These are phyloP conservation scores for Atopsyche davidsoni DNA, from an alignment of 1,140 invertebrate genomes.

Conservation along the genomic window DNA sequence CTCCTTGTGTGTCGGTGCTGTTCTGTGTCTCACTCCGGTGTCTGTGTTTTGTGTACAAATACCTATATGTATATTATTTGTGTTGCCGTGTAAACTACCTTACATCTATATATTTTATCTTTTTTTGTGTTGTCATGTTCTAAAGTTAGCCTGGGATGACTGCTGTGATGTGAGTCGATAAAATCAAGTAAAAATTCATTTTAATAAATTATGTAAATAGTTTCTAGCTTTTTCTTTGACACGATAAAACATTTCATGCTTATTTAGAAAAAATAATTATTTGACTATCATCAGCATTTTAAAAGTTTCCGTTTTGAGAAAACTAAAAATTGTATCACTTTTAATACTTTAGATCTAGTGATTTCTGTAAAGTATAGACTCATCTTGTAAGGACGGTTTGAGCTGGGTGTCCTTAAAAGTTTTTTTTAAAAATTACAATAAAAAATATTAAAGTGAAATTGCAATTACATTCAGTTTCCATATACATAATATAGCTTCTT, in stretches of 20 bases:
- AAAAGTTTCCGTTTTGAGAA: too few species aligned
- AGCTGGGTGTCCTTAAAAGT: conserved; percentile 42
- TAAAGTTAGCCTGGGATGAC: conserved; percentile 27
- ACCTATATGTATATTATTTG: conserved; percentile 11
- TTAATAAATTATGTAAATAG: too few species aligned
- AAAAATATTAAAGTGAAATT: conserved; percentile 16
- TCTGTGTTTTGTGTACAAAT: conserved; percentile 1
- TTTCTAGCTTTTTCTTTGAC: too few species aligned
- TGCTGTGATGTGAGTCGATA: conserved; percentile 26
- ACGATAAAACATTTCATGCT: too few species aligned
- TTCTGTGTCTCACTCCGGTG: background rate
- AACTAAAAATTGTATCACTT: too few species aligned
- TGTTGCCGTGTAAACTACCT: conserved; percentile 19
- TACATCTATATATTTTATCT: conserved; percentile 8
- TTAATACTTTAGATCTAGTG: conserved; percentile 9
- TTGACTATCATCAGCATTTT: too few species aligned
- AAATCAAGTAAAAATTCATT: conserved; percentile 18
- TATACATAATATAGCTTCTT: conserved; percentile 17
- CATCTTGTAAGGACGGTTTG: conserved; percentile 38
- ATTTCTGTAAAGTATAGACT: conserved; percentile 12
- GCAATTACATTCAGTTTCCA: conserved; percentile 18
- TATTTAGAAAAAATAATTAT: too few species aligned
- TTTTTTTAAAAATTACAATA: conserved; percentile 10
- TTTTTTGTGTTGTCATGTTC: conserved; percentile 27
- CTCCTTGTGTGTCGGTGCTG: conserved; percentile 1